Evolutionary conservation across 2,797 vertebrate species (phyloP).

Genomic region (Trematomus bernacchii): DNA sequence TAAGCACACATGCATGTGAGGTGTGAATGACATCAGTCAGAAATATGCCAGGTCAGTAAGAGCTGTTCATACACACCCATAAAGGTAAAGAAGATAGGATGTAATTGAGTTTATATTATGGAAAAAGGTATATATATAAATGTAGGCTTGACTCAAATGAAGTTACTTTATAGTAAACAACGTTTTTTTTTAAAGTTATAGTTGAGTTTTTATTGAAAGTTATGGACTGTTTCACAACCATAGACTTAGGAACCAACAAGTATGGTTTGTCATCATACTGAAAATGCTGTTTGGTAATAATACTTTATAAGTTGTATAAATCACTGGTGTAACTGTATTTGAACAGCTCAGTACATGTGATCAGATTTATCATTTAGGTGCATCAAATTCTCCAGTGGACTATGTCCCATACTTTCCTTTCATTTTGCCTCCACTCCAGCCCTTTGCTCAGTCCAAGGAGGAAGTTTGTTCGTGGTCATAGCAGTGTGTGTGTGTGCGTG

Average conservation of each 20-base stretch:
- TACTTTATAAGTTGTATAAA: background rate
- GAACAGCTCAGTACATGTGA: background rate
- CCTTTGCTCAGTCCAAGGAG: conserved; percentile 30
- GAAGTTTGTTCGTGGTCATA: conserved; percentile 32
- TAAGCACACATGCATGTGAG: conserved; percentile 34
- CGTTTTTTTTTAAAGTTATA: background rate
- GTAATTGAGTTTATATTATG: no score
- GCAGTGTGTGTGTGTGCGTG: background rate
- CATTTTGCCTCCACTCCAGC: conserved; percentile 8
- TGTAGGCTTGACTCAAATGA: no score
- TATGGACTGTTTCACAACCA: background rate
- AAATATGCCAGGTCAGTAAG: background rate
- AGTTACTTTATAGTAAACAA: background rate
- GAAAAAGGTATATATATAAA: no score
- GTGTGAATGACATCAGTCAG: conserved; percentile 5
- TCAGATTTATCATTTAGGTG: background rate
- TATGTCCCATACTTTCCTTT: background rate
- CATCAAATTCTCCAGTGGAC: background rate
- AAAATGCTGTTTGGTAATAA: background rate
- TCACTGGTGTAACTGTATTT: background rate
- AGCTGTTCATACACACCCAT: no score
- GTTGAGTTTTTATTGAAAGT: background rate
- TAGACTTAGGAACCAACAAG: background rate
- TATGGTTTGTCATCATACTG: background rate
- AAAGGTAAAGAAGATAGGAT: no score